Conservation (phyloP, 1,140 invertebrate species). For the Aphelenchoides besseyi region DNA sequence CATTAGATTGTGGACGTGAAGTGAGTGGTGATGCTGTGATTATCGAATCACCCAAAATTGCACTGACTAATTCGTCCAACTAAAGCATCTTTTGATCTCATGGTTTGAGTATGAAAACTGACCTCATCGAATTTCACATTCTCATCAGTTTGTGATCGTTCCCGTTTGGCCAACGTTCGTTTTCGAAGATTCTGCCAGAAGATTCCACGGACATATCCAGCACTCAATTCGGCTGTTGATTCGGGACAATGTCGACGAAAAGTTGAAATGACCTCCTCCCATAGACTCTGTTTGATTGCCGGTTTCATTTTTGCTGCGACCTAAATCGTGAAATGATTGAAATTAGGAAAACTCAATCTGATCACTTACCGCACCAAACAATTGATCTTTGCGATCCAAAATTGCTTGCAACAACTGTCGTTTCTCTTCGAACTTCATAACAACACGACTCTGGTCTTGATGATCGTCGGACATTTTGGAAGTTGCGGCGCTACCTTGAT, state of each 20-base stretch:
- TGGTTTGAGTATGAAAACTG: not conserved
- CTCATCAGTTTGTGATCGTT: constrained; percentile 6
- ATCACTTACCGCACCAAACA: constrained; percentile 2
- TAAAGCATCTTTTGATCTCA: not conserved
- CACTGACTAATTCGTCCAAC: constrained; percentile 11
- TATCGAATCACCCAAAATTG: constrained; percentile 11
- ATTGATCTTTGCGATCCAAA: constrained; percentile 11
- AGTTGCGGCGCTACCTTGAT: not conserved
- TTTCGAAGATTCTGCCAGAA: constrained; percentile 23
- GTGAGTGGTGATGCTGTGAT: not conserved
- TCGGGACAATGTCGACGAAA: constrained; percentile 18
- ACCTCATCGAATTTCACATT: constrained; percentile 24
- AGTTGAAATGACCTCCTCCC: constrained; percentile 7
- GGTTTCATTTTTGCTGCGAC: constrained; percentile 18
- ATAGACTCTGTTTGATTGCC: not conserved
- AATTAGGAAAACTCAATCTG: not conserved
- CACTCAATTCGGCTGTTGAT: constrained; percentile 6
- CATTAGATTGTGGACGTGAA: constrained; percentile 5
- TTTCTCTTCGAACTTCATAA: constrained; percentile 26
- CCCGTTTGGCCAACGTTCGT: constrained; percentile 14
- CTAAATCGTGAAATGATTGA: not conserved
- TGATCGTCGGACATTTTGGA: constrained; percentile 15
- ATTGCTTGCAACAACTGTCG: not conserved
- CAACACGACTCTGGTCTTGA: not conserved
- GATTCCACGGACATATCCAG: constrained; percentile 13